A percentile compares a stretch with the other conserved stretches of the same genome.
Conservation (phyloP, 1,140 invertebrate genomes). For the Eciton burchellii region DNA sequence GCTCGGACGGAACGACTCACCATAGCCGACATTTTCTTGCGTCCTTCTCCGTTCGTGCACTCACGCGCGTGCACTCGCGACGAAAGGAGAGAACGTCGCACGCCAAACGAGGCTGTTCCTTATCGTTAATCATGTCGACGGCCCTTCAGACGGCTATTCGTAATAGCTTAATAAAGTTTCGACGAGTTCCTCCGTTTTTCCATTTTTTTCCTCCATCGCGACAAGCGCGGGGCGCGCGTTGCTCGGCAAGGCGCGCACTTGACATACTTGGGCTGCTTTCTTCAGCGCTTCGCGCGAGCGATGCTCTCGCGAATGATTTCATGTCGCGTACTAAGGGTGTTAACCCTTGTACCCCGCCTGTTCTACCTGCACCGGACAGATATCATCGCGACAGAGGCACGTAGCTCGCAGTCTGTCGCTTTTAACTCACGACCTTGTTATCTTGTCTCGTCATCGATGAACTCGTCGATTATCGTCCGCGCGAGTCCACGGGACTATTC, state of each 20-base stretch:
- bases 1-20: neutral
- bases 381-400: neutral
- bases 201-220: neutral
- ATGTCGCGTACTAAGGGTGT: neutral
- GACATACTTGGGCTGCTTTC: neutral
- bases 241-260: too few relatives aligned
- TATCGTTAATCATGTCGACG: slow-evolving; percentile 21
- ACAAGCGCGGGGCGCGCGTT: too few relatives aligned
- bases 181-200: too few relatives aligned
- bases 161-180: slow-evolving; percentile 34
- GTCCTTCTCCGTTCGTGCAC: neutral
- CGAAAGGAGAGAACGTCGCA: slow-evolving; percentile 24
- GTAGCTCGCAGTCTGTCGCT: neutral
- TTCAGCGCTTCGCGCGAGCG: neutral
- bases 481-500: neutral
- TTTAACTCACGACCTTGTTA: slow-evolving; percentile 1
- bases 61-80: neutral
- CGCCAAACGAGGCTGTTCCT: neutral
- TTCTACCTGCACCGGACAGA: neutral
- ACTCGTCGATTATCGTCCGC: neutral
- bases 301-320: slow-evolving; percentile 12
- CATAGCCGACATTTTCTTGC: slow-evolving; percentile 22
- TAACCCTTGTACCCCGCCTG: neutral
- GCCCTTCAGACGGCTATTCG: slow-evolving; percentile 1
- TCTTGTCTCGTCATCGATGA: neutral